Evolutionary conservation across 2,888 invertebrate genomes (phyloP), one percentile per base, ranked within the genome.

Genomic region (Villa cingulata): DNA sequence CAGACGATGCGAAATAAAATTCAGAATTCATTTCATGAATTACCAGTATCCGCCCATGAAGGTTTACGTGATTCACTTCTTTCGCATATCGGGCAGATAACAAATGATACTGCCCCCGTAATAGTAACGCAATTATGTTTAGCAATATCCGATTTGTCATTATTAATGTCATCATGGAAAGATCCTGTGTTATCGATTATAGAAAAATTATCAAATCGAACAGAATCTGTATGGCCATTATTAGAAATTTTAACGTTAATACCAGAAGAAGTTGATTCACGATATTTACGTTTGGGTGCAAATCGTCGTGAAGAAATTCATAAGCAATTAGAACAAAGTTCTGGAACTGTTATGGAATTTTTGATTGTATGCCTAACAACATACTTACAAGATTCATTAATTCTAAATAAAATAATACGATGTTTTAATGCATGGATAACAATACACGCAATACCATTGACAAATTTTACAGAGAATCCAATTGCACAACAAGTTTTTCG

Each of bases 1-100:
- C 97, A 97, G 69, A 98, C 97, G 2, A 90, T 98, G 85, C 77
- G 96, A 58, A 86, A 88, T 23, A 97, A 97, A 75, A 91, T 94
- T 43, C 89, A 90, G 64, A 78, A 82, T 53, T 87, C 84, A 49
- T 88, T 97, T 63, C 86, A 90, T 58, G 96, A 97, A 68, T 71
- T 97, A 53, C 95, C 96, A 1, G 63, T 76, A 9, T 83, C 86
- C 56, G 84, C 91, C 7, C 84, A 94, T 56, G 72, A 76, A 55
- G 88, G 94, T 1, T 73, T 98, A 23, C 73, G 95, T 55, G 90
- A 96, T 69, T 95, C 97, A 0, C 71, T 98, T 41, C 72, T 97
- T 50, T 78, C 83, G 37, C 96, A 97, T 65, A 76, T 96, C 57
- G 80, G 83, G 45, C 79, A 83, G 62, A 83, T 87, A 38, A 82